Percentiles rank a stretch among this genome's conserved stretches.
phyloP scores from a whole-genome alignment of 2,888 invertebrate genomes.

The Andrena bucephala region DNA sequence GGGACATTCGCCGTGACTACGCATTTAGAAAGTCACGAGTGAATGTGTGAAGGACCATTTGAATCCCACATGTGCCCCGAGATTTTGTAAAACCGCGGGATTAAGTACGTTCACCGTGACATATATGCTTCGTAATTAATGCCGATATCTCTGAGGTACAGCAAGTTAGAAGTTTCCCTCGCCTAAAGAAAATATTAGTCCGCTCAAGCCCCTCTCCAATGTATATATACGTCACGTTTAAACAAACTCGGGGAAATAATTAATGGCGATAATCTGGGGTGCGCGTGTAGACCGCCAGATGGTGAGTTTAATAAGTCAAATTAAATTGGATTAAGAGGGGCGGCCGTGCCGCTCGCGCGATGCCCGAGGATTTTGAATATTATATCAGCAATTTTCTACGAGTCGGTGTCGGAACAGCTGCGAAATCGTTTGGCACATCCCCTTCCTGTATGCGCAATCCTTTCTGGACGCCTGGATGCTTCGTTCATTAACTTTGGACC shows the following conservation, averaged over 20 bases:
- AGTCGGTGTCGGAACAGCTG: slow-evolving; percentile 57
- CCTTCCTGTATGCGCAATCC: slow-evolving; percentile 18
- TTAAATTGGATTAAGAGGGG: slow-evolving; percentile 76
- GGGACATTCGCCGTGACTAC: not conserved
- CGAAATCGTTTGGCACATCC: slow-evolving; percentile 52
- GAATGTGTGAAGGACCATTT: not conserved
- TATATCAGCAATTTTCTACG: slow-evolving; percentile 71
- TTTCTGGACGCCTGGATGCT: slow-evolving; percentile 18
- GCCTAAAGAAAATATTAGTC: slow-evolving; percentile 5
- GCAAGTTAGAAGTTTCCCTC: slow-evolving; percentile 7
- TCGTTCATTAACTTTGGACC: slow-evolving; percentile 50
- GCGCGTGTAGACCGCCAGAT: slow-evolving; percentile 72
- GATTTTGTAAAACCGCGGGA: not conserved
- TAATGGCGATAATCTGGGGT: slow-evolving; percentile 66
- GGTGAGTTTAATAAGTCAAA: slow-evolving; percentile 80
- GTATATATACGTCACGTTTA: slow-evolving; percentile 29
- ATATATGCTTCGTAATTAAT: slow-evolving; percentile 13
- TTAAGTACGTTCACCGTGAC: not conserved
- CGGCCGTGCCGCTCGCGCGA: slow-evolving; percentile 53
- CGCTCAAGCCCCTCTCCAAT: not conserved
- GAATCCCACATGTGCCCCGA: not conserved
- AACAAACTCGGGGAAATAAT: slow-evolving; percentile 65
- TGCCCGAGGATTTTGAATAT: slow-evolving; percentile 73
- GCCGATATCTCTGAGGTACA: slow-evolving; percentile 27
- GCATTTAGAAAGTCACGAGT: not conserved